phyloP scores from a whole-genome alignment of 2,113 vertebrate genomes.

The Coreoperca whiteheadi region DNA sequence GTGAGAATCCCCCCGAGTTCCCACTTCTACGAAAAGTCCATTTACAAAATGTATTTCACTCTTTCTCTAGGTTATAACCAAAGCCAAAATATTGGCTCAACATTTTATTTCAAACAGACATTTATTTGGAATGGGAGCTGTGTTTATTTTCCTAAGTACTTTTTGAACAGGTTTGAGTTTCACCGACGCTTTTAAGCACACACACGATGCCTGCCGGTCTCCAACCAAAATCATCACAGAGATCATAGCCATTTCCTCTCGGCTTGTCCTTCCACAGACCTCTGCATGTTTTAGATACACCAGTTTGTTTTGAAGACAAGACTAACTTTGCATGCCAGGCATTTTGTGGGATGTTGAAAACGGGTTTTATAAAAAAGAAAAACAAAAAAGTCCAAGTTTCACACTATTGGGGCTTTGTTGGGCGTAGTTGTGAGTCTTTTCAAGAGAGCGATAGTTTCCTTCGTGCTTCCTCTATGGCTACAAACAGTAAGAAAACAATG shows the following conservation, averaged over 20 bases:
- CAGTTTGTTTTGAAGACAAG: conserved; percentile 61
- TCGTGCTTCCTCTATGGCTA: neutral
- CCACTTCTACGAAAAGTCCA: conserved; percentile 59
- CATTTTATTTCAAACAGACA: conserved; percentile 71
- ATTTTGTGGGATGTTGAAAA: conserved; percentile 41
- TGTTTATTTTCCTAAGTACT: conserved; percentile 76
- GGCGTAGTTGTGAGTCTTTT: conserved; percentile 11
- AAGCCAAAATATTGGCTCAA: conserved; percentile 60
- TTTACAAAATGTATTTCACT: conserved; percentile 69
- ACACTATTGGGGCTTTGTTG: conserved; percentile 21
- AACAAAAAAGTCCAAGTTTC: conserved; percentile 12
- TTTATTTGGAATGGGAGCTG: conserved; percentile 71
- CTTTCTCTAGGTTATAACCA: conserved; percentile 56
- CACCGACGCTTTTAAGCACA: conserved; percentile 68
- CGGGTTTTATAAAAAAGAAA: conserved; percentile 11
- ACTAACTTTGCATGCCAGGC: conserved; percentile 38
- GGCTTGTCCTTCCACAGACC: conserved; percentile 46
- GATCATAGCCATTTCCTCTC: conserved; percentile 62
- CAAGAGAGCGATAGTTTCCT: conserved; percentile 9
- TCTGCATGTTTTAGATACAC: conserved; percentile 46
- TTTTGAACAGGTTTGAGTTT: conserved; percentile 77
- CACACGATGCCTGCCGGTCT: conserved; percentile 49
- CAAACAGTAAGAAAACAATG: conserved; percentile 1
- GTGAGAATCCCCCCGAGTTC: conserved; percentile 53
- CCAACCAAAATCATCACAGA: conserved; percentile 68